Evolutionary conservation across 1,140 invertebrate species (phyloP).

Genomic region (Drosophila elegans): DNA sequence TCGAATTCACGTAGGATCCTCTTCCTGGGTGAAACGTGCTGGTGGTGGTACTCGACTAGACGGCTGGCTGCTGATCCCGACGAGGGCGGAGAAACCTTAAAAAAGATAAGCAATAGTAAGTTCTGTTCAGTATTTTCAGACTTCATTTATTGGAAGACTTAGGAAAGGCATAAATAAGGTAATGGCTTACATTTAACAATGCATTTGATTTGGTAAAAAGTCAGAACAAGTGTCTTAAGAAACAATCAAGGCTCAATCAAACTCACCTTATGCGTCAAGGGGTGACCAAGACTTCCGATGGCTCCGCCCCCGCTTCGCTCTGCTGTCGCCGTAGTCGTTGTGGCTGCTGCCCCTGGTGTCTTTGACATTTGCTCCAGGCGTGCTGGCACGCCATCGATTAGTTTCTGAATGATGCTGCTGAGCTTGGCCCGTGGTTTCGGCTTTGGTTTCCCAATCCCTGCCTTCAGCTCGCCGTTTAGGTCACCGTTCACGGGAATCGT

Average conservation of each 20-base stretch:
- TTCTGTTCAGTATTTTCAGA: background rate
- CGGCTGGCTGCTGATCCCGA: slow-evolving; percentile 69
- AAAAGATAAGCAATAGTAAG: background rate
- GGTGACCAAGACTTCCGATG: slow-evolving; percentile 67
- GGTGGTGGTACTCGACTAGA: slow-evolving; percentile 85
- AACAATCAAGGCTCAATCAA: background rate
- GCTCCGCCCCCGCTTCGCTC: slow-evolving; percentile 61
- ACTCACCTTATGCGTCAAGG: slow-evolving; percentile 68
- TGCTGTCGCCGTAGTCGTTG: slow-evolving; percentile 12
- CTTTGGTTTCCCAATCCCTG: slow-evolving; percentile 51
- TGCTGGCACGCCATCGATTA: slow-evolving; percentile 76
- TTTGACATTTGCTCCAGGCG: slow-evolving; percentile 76
- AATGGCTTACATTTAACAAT: background rate
- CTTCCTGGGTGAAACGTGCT: slow-evolving; percentile 89
- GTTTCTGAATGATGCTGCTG: slow-evolving; percentile 79
- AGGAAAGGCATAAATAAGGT: too few relatives aligned
- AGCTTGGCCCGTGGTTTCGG: slow-evolving; percentile 73
- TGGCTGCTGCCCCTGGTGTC: slow-evolving; percentile 28
- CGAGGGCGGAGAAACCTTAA: slow-evolving; percentile 67
- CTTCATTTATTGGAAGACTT: background rate
- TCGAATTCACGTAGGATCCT: slow-evolving; percentile 90
- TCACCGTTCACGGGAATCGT: slow-evolving; percentile 52
- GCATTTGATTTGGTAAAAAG: background rate
- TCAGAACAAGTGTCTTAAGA: background rate
- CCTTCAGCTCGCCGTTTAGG: slow-evolving; percentile 55